Conservation (phyloP, 2,888 invertebrate species). For the Andrena praecox region DNA sequence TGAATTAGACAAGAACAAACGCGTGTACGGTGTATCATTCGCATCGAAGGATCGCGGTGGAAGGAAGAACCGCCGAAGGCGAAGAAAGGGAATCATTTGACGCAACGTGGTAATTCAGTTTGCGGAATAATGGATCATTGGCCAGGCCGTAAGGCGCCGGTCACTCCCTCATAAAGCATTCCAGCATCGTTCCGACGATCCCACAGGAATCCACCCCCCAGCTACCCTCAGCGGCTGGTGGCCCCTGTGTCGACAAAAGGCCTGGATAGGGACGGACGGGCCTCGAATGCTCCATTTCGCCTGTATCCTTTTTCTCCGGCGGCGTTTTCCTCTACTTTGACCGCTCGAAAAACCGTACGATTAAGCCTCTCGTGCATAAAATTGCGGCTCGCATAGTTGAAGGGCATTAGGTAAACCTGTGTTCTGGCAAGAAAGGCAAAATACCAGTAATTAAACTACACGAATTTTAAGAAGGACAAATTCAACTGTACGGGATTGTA, state of each 20-base stretch:
- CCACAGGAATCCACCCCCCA: slow-evolving; percentile 78
- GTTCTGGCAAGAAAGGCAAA: neutral
- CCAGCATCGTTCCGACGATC: slow-evolving; percentile 79
- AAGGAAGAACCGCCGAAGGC: slow-evolving; percentile 5
- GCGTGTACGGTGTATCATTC: slow-evolving; percentile 1
- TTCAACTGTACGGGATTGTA: neutral
- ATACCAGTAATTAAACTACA: neutral
- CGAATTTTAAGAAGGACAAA: neutral
- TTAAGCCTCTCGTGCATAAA: slow-evolving; percentile 42
- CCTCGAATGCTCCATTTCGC: slow-evolving; percentile 55
- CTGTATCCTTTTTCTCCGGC: slow-evolving; percentile 46
- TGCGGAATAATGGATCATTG: slow-evolving; percentile 79
- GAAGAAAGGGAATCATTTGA: slow-evolving; percentile 68
- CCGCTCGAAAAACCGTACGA: slow-evolving; percentile 49
- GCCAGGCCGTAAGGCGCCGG: slow-evolving; percentile 76
- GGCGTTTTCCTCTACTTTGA: slow-evolving; percentile 47
- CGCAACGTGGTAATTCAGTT: slow-evolving; percentile 75
- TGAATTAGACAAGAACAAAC: neutral
- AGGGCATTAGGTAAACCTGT: neutral
- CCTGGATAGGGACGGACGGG: slow-evolving; percentile 53
- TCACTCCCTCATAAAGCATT: slow-evolving; percentile 82
- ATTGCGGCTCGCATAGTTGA: slow-evolving; percentile 34
- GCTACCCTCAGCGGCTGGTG: slow-evolving; percentile 70
- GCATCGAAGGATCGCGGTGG: slow-evolving; percentile 6
- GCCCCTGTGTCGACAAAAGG: slow-evolving; percentile 62